phyloP scores from a whole-genome alignment of 2,113 vertebrate genomes.

The Butastur rufipennis region DNA sequence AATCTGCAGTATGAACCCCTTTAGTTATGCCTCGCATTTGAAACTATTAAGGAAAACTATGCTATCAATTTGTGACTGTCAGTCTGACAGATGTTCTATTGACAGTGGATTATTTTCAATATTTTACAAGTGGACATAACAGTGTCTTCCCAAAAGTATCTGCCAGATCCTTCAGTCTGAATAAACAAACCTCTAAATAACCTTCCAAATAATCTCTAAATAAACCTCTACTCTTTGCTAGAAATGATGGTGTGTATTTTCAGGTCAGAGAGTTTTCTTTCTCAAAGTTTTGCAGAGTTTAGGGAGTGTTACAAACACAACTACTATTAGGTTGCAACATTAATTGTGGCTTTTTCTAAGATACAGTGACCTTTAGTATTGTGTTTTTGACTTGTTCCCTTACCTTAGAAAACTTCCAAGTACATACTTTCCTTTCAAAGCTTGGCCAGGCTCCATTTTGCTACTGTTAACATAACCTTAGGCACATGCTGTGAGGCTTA shows the following conservation, averaged over 20 bases:
- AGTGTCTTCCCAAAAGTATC: not conserved
- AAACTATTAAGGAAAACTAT: not conserved
- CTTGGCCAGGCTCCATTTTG: not conserved
- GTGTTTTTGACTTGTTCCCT: not conserved
- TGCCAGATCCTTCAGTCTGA: not conserved
- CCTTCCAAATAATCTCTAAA: not conserved
- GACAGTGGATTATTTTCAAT: not conserved
- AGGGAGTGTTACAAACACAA: not conserved
- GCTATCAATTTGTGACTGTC: not conserved
- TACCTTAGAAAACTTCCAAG: not conserved
- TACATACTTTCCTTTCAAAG: not conserved
- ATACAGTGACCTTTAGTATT: not conserved
- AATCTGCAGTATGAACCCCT: not conserved
- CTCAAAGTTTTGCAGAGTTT: not conserved
- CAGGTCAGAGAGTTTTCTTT: not conserved
- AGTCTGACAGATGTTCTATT: not conserved
- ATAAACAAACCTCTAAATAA: not conserved
- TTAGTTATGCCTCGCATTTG: not conserved
- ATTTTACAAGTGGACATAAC: not conserved
- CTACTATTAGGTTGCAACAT: not conserved
- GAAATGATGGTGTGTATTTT: not conserved
- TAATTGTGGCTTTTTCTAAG: not conserved
- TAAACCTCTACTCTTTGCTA: not conserved
- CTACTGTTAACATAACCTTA: not conserved
- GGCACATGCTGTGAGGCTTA: not conserved